Evolutionary conservation across 2,797 vertebrate genomes (phyloP).

Genomic region (Myotis findleyi): DNA sequence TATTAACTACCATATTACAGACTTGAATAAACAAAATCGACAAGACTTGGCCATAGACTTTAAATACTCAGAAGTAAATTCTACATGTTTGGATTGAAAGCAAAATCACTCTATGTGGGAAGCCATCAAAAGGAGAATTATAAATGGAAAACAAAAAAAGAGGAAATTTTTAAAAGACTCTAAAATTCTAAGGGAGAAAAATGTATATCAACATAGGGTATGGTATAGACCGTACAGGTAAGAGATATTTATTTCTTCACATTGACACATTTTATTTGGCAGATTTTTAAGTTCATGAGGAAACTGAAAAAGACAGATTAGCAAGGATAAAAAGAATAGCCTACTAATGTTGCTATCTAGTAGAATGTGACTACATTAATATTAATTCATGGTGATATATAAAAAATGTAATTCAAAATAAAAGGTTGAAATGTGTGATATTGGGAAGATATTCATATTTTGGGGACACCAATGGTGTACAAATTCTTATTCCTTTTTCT

Average conservation of each 20-base stretch:
- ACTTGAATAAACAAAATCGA: conserved; percentile 1
- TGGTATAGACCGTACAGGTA: background rate
- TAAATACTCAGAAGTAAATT: conserved; percentile 16
- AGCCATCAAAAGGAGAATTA: conserved; percentile 10
- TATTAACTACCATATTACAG: background rate
- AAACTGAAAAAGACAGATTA: background rate
- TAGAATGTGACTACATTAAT: background rate
- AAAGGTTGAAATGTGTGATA: background rate
- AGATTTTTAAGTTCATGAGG: conserved; percentile 11
- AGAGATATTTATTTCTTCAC: background rate
- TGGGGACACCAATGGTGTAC: background rate
- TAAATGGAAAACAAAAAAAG: background rate
- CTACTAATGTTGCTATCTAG: background rate
- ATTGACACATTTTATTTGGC: background rate
- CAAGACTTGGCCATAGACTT: background rate
- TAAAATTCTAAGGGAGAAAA: background rate
- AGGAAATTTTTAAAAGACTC: background rate
- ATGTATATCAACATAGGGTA: background rate
- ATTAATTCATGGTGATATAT: background rate
- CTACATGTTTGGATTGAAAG: background rate
- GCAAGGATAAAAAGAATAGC: background rate
- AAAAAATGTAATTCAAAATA: background rate
- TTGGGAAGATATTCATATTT: conserved; percentile 39
- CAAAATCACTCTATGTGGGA: background rate
- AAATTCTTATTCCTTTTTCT: background rate